Percentiles rank a stretch among this genome's conserved stretches.
phyloP scores from a whole-genome alignment of 1,140 invertebrate genomes.

The Hycleus cichorii region DNA sequence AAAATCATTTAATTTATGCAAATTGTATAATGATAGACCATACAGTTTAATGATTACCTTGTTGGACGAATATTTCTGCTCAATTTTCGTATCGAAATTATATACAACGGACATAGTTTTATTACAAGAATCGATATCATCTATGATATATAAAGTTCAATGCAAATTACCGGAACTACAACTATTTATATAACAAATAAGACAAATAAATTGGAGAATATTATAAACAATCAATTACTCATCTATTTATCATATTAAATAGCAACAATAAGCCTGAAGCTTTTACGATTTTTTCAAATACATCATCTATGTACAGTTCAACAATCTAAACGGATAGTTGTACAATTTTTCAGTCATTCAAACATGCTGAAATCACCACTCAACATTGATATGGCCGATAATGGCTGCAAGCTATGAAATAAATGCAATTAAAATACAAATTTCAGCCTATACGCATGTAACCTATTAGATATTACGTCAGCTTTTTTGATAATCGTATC shows the following conservation, averaged over 20 bases:
- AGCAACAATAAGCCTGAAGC: constrained; percentile 10
- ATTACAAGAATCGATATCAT: constrained; percentile 1
- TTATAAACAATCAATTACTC: constrained; percentile 21
- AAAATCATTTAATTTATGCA: constrained; percentile 18
- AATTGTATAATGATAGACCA: constrained; percentile 17
- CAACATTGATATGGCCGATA: not conserved
- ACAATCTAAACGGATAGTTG: not conserved
- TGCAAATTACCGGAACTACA: no score
- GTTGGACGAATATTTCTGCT: constrained; percentile 15
- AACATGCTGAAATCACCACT: not conserved
- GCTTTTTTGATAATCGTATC: no score
- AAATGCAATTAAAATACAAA: constrained; percentile 10
- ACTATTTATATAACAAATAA: no score
- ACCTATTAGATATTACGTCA: no score
- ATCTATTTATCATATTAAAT: constrained; percentile 25
- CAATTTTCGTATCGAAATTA: constrained; percentile 12
- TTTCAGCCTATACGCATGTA: constrained; percentile 3
- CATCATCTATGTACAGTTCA: constrained; percentile 19
- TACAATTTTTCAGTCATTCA: not conserved
- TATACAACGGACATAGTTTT: constrained; percentile 1
- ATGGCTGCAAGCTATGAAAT: constrained; percentile 8
- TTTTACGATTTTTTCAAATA: constrained; percentile 18
- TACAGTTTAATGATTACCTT: constrained; percentile 12
- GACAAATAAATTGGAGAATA: not conserved
- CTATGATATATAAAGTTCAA: not conserved